Conservation (phyloP, 2,797 vertebrate genomes). For the Siniperca obscura region DNA sequence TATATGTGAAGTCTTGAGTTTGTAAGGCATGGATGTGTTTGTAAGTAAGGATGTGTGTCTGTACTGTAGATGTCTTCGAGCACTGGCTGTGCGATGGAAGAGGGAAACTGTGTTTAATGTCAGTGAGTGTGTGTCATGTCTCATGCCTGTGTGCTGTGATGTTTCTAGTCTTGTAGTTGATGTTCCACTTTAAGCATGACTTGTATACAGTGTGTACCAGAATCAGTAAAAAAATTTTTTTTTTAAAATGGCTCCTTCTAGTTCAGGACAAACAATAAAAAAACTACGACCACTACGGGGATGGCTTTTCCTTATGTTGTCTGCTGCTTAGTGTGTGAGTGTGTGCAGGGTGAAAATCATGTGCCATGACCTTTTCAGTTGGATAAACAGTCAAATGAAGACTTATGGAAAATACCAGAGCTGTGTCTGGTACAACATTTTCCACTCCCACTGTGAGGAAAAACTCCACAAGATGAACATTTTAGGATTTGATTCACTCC, state of each 20-base stretch:
- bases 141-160: constrained; percentile 49
- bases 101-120: constrained; percentile 24
- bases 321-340: background rate
- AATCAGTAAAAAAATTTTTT: background rate
- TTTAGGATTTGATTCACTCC: background rate
- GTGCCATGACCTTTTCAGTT: background rate
- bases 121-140: background rate
- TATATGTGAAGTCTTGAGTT: background rate
- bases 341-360: constrained; percentile 6
- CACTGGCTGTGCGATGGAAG: background rate
- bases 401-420: constrained; percentile 1
- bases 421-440: background rate
- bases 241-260: constrained; percentile 7
- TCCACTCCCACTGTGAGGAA: background rate
- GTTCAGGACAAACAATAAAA: constrained; percentile 60
- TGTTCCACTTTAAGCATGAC: constrained; percentile 20
- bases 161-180: constrained; percentile 40
- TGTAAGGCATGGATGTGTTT: background rate
- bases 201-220: constrained; percentile 17
- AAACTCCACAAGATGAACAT: background rate
- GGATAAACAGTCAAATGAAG: constrained; percentile 21
- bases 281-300: background rate
- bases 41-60: constrained; percentile 2
- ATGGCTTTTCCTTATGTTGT: background rate
- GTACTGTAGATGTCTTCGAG: constrained; percentile 1